Conservation (phyloP, 2,888 invertebrate genomes). For the Caenorhabditis drosophilae region DNA sequence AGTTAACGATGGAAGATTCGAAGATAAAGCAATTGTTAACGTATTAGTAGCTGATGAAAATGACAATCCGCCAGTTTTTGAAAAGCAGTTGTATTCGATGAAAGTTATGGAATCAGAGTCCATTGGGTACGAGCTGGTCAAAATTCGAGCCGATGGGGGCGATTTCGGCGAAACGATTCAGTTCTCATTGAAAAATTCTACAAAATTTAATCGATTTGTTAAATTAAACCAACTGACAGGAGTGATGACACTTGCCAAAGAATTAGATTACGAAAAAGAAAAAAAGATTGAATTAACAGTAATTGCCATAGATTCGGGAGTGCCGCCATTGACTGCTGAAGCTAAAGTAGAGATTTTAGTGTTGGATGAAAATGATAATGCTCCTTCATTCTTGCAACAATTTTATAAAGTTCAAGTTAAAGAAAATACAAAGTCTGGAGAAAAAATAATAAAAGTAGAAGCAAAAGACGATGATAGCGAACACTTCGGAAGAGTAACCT, state of each 20-base stretch:
- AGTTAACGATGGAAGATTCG: slow-evolving; percentile 72
- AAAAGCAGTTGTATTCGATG: slow-evolving; percentile 54
- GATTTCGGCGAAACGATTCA: slow-evolving; percentile 71
- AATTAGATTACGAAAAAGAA: slow-evolving; percentile 78
- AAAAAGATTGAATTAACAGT: slow-evolving; percentile 81
- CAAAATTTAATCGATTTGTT: slow-evolving; percentile 32
- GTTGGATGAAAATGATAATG: slow-evolving; percentile 65
- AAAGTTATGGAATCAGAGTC: slow-evolving; percentile 51
- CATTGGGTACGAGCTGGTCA: slow-evolving; percentile 50
- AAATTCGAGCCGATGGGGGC: slow-evolving; percentile 72
- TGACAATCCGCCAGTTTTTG: slow-evolving; percentile 70
- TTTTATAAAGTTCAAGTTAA: slow-evolving; percentile 49
- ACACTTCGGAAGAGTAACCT: slow-evolving; percentile 83
- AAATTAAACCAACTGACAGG: slow-evolving; percentile 30
- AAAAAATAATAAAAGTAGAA: slow-evolving; percentile 73
- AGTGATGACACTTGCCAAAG: slow-evolving; percentile 29
- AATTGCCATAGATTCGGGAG: slow-evolving; percentile 81
- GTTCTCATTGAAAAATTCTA: slow-evolving; percentile 36
- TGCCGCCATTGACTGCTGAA: slow-evolving; percentile 68
- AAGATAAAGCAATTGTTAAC: slow-evolving; percentile 33
- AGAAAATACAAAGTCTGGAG: slow-evolving; percentile 56
- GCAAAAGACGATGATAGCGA: slow-evolving; percentile 86
- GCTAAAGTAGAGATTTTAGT: slow-evolving; percentile 52
- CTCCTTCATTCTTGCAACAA: slow-evolving; percentile 52
- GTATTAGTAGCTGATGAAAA: slow-evolving; percentile 69